Evolutionary conservation across 2,797 vertebrate species (phyloP).

Genomic region (Ptychadena robeensis): DNA sequence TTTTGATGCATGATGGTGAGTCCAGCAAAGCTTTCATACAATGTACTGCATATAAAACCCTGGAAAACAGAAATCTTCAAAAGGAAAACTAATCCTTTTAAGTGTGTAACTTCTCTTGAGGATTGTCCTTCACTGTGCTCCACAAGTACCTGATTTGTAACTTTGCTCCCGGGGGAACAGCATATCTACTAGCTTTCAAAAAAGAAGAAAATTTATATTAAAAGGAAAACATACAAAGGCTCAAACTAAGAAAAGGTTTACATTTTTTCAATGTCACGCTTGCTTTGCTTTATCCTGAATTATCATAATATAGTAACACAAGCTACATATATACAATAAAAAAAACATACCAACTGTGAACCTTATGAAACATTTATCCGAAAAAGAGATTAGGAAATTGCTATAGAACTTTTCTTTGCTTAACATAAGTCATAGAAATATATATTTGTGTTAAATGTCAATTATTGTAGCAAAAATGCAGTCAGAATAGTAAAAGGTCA

Average conservation of each 20-base stretch:
- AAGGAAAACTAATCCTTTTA: conserved; percentile 58
- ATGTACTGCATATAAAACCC: conserved; percentile 33
- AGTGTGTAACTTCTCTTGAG: conserved; percentile 49
- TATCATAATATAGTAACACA: conserved; percentile 14
- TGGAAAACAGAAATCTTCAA: conserved; percentile 57
- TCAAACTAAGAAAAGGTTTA: conserved; percentile 17
- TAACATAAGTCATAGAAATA: neutral
- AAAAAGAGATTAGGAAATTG: conserved; percentile 10
- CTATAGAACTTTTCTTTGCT: neutral
- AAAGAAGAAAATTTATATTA: conserved; percentile 38
- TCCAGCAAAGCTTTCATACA: conserved; percentile 28
- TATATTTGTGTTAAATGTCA: no score
- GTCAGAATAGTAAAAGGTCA: neutral
- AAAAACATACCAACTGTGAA: conserved; percentile 11
- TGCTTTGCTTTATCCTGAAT: conserved; percentile 7
- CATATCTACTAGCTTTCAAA: conserved; percentile 25
- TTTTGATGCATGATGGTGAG: conserved; percentile 12
- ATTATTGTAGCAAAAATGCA: neutral
- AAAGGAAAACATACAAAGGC: conserved; percentile 21
- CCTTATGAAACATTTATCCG: conserved; percentile 5
- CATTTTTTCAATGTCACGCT: neutral
- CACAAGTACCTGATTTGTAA: conserved; percentile 56
- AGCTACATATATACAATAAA: conserved; percentile 9
- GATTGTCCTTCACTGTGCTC: conserved; percentile 51
- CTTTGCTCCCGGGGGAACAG: conserved; percentile 15